phyloP scores from a whole-genome alignment of 92 coral and sea anemone species.

The Phenganax stokvisi region DNA sequence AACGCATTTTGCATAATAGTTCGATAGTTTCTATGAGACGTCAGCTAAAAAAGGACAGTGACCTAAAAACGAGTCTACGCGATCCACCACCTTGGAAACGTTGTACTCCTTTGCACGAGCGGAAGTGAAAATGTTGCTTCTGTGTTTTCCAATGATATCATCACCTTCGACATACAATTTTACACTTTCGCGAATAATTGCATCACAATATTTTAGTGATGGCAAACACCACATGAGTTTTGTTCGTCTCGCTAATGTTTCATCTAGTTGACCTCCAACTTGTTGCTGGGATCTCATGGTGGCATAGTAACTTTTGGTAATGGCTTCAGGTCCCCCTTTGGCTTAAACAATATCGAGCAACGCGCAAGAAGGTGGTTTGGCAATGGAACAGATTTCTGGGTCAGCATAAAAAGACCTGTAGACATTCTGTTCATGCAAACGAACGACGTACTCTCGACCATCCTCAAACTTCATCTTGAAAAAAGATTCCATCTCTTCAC shows the following conservation, averaged over 20 bases:
- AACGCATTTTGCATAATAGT: too few relatives aligned
- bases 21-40: too few relatives aligned
- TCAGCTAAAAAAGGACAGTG: not conserved
- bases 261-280: conserved; percentile 34
- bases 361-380: conserved; percentile 44
- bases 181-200: conserved; percentile 20
- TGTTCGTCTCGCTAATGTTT: conserved; percentile 33
- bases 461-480: conserved; percentile 25
- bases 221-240: conserved; percentile 35
- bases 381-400: conserved; percentile 35
- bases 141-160: not conserved
- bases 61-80: not conserved
- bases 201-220: conserved; percentile 15
- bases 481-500: not conserved
- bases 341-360: conserved; percentile 33
- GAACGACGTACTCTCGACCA: conserved; percentile 29
- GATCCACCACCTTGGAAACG: conserved; percentile 21
- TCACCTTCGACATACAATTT: conserved; percentile 11
- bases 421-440: conserved; percentile 43
- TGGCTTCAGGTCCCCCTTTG: conserved; percentile 29
- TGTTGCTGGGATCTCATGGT: conserved; percentile 35
- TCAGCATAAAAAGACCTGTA: conserved; percentile 37
- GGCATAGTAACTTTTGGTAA: conserved; percentile 21
- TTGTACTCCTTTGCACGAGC: not conserved
- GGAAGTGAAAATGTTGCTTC: conserved; percentile 16